Base-by-base conservation (phyloP, 2,888 invertebrate genomes). In the Philereme vetulata region DNA sequence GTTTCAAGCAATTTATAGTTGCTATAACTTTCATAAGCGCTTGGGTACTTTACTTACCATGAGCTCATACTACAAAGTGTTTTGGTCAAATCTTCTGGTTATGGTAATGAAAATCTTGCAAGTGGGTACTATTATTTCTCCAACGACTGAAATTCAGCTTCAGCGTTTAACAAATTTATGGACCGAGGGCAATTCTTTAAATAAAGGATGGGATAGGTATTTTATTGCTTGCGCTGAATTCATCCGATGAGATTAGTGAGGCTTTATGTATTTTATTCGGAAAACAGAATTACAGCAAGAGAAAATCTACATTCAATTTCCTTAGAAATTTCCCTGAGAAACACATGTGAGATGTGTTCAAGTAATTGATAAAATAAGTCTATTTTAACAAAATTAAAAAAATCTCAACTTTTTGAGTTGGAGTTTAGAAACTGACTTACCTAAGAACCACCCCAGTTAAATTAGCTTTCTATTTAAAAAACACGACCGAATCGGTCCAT, bases 81-180 rank as follows among this genome's bases (percentile, higher is more conserved):
- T 2, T 21, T 21, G 2, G 21, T 21, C 21, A 21, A 21, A 21
- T 21, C 21, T 21, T 21, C 21, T 21, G 21, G 21, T 1, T 21
- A 21, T 21, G 3, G 21, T 4, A 56, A 46, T 56, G 56, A 56
- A 42, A 34, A 10, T 47, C 42, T 34, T 43, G 8, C 7, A 38
- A 38, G 38, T 46, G 40, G 10, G 7, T 35, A 6, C 47, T 52
- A 34, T 45, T 50, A 47, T 42, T 32, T 42, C 42, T 43, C 48
- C 57, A 53, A 52, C 49, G 43, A 11, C 58, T 49, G 72, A 78
- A 77, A 78, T 71, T 80, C 68, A 67, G 71, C 72, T 77, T 73
- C 68, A 76, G 71, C 74, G 73, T 77, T 79, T 77, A 77, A 77
- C 76, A 72, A 80, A 77, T 83, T 83, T 82, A 83, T 81, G 79